phyloP scores from a whole-genome alignment of 2,113 vertebrate species.

The Malurus elegans region DNA sequence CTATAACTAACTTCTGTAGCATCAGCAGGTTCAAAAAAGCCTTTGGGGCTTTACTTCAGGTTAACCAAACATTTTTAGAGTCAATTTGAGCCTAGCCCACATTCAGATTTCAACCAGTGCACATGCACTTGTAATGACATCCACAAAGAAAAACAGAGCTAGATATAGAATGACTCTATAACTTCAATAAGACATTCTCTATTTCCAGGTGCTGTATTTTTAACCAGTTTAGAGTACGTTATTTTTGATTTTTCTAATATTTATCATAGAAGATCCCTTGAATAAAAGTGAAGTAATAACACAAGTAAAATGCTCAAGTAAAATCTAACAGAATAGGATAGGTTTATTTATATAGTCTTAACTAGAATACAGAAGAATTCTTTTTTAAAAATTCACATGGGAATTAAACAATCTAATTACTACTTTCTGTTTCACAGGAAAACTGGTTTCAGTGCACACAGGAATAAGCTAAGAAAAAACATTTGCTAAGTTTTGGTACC shows the following conservation, averaged over 20 bases:
- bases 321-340: not conserved
- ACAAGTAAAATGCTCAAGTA: not conserved
- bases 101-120: not conserved
- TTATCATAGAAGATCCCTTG: not conserved
- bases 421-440: not conserved
- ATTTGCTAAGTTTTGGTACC: not conserved
- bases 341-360: not conserved
- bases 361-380: rapidly evolving
- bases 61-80: not conserved
- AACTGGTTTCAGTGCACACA: not conserved
- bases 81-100: not conserved
- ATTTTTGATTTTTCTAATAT: not conserved
- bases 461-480: not conserved
- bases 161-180: not conserved
- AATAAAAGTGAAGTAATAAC: not conserved
- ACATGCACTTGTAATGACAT: not conserved
- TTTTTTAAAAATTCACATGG: not conserved
- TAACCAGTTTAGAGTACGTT: not conserved
- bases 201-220: not conserved
- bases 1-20: not conserved
- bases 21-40: not conserved
- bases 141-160: not conserved
- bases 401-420: not conserved
- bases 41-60: not conserved
- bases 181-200: not conserved